A percentile compares a stretch with the other conserved stretches of the same genome.
Conservation (phyloP, 1,140 invertebrate species). For the Pogonognathellus flavescens region DNA sequence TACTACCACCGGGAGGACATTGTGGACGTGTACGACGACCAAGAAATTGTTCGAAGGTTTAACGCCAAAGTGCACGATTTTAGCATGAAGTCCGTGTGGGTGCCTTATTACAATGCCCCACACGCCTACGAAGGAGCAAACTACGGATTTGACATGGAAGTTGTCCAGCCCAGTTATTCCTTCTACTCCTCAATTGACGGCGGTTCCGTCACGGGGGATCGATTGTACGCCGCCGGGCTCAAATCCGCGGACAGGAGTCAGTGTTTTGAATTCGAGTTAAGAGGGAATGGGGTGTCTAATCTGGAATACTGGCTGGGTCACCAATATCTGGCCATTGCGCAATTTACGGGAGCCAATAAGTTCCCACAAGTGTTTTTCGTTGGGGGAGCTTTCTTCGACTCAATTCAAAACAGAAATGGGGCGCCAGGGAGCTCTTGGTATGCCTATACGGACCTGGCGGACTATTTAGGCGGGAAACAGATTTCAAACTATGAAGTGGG, state of each 20-base stretch:
- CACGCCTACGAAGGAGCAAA: background rate
- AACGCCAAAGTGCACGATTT: background rate
- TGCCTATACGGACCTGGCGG: conserved; percentile 20
- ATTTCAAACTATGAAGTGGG: background rate
- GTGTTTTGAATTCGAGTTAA: conserved; percentile 48
- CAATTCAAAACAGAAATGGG: background rate
- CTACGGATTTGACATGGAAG: conserved; percentile 1
- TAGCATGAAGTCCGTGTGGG: conserved; percentile 19
- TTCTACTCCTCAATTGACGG: conserved; percentile 44
- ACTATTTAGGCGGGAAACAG: conserved; percentile 17
- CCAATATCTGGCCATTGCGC: conserved; percentile 51
- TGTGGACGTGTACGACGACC: background rate
- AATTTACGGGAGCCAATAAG: conserved; percentile 11
- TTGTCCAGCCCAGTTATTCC: conserved; percentile 45
- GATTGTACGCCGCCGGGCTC: conserved; percentile 5
- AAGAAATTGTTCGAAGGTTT: background rate
- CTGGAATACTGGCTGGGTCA: conserved; percentile 26
- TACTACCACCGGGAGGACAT: conserved; percentile 13
- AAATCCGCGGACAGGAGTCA: background rate
- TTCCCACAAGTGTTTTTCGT: conserved; percentile 34
- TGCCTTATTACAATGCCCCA: conserved; percentile 48
- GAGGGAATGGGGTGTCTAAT: background rate
- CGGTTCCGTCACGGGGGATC: background rate
- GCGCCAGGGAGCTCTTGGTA: background rate
- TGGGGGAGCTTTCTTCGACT: background rate